These are phyloP conservation scores for Camponotus vicinus DNA, from an alignment of 1,140 invertebrate genomes.

Conservation along the genomic window DNA sequence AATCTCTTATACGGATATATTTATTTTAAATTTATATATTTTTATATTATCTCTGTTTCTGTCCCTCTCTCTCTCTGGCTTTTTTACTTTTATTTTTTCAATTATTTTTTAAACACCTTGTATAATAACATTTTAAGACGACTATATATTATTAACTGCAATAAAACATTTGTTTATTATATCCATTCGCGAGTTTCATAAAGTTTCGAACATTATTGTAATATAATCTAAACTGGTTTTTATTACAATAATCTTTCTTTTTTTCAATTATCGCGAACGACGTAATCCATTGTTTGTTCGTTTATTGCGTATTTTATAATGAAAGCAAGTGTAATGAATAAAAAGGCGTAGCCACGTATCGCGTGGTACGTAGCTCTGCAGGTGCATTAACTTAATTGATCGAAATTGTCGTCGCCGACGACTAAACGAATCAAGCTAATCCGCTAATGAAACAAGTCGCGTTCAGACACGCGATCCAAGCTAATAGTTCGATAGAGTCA, in stretches of 20 bases:
- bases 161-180: background rate
- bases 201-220: background rate
- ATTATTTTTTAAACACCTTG: background rate
- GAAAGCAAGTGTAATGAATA: background rate
- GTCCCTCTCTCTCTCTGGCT: background rate
- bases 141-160: background rate
- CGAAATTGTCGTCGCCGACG: conserved; percentile 36
- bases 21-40: background rate
- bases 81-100: background rate
- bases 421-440: conserved; percentile 60
- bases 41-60: background rate
- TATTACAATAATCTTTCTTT: conserved; percentile 2
- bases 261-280: background rate
- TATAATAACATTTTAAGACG: background rate
- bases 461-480: conserved; percentile 43
- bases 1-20: background rate
- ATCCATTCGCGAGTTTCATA: background rate
- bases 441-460: conserved; percentile 58
- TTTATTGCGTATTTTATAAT: background rate
- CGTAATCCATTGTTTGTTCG: conserved; percentile 2
- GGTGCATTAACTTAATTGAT: conserved; percentile 61
- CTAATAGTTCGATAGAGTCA: conserved; percentile 51
- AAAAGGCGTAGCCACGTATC: conserved; percentile 23
- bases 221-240: background rate
- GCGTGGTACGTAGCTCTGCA: conserved; percentile 13